A percentile compares a stretch with the other conserved stretches of the same genome.
phyloP scores from a whole-genome alignment of 2,113 vertebrate species.

The Redunca redunca region DNA sequence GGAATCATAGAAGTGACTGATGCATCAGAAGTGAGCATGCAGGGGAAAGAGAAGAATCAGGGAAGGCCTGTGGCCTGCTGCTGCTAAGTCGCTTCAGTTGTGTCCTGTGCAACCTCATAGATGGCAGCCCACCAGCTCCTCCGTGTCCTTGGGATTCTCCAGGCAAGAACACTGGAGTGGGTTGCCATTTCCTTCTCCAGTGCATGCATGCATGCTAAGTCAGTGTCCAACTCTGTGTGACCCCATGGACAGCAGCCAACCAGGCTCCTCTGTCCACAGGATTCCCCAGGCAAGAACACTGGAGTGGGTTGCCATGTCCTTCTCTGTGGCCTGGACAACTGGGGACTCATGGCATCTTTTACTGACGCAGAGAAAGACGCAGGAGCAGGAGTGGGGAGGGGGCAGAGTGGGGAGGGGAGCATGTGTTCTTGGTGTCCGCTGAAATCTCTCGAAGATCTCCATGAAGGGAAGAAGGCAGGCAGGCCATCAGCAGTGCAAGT shows the following conservation, averaged over 20 bases:
- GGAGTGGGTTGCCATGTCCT: background rate
- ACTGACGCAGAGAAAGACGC: background rate
- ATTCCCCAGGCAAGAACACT: background rate
- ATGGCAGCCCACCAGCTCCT: background rate
- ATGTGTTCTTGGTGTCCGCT: accelerated
- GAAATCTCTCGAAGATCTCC: background rate
- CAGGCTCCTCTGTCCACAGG: background rate
- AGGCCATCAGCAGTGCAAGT: background rate
- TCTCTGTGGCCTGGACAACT: background rate
- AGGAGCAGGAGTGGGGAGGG: background rate
- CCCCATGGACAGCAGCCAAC: background rate
- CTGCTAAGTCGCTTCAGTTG: background rate
- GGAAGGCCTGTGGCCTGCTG: background rate
- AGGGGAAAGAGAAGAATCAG: background rate
- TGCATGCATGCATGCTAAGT: too few relatives aligned
- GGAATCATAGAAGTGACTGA: background rate
- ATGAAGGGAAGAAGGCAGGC: background rate
- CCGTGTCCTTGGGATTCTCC: background rate
- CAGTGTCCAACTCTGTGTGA: accelerated
- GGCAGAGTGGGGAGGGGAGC: background rate
- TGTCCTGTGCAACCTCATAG: background rate
- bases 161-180: background rate
- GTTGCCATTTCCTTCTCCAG: background rate
- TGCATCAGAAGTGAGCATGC: background rate
- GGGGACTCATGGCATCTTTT: background rate